Evolutionary conservation across 2,888 invertebrate genomes (phyloP).

Genomic region (Plagodis pulveraria): DNA sequence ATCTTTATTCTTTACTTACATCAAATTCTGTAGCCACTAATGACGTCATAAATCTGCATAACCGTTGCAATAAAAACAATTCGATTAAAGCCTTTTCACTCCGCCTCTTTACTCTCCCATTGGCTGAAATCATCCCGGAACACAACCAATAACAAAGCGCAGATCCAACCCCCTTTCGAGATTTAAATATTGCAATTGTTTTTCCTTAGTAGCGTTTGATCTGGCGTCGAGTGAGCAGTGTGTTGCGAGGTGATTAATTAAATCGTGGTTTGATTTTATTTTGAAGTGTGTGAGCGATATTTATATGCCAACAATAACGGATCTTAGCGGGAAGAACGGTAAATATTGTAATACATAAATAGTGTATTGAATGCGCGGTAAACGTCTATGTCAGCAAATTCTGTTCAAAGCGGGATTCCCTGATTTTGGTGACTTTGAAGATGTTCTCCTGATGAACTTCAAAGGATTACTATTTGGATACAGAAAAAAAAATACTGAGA

Average conservation of each 20-base stretch:
- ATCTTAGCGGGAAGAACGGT: conserved; percentile 53
- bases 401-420: too few species aligned
- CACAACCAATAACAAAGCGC: conserved; percentile 57
- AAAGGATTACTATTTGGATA: too few species aligned
- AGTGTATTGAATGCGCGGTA: too few species aligned
- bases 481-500: too few species aligned
- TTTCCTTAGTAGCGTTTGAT: conserved; percentile 55
- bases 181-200: conserved; percentile 56
- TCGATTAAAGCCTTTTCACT: conserved; percentile 31
- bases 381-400: too few species aligned
- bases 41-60: background rate
- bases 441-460: too few species aligned
- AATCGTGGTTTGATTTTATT: conserved; percentile 3
- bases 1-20: too few species aligned
- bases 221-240: conserved; percentile 37
- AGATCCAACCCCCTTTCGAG: conserved; percentile 60
- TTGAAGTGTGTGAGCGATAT: conserved; percentile 30
- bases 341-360: conserved; percentile 7
- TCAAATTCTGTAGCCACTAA: too few species aligned
- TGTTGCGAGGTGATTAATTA: conserved; percentile 17
- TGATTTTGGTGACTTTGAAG: too few species aligned
- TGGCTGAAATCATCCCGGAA: conserved; percentile 46
- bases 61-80: background rate
- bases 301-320: conserved; percentile 76
- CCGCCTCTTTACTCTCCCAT: conserved; percentile 50